Conservation (phyloP, 2,888 invertebrate species). For the Acleris holmiana region DNA sequence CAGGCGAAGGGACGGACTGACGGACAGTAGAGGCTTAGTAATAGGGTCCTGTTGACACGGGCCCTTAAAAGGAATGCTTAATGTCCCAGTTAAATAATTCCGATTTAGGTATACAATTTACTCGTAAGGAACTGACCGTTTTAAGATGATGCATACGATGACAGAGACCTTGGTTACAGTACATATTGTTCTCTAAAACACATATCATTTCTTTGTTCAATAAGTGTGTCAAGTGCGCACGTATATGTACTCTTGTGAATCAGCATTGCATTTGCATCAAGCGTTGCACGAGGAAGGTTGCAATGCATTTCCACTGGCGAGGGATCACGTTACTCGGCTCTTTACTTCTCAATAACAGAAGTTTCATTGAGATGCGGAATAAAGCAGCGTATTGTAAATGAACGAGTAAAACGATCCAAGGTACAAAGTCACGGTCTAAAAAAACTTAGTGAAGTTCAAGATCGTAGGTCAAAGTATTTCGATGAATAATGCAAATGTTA, state of each 20-base stretch:
- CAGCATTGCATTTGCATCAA: slow-evolving; percentile 35
- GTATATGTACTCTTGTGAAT: slow-evolving; percentile 29
- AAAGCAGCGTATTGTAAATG: neutral
- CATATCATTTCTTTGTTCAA: slow-evolving; percentile 41
- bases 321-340: neutral
- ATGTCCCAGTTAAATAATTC: no score
- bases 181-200: slow-evolving; percentile 27
- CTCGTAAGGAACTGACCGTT: slow-evolving; percentile 4
- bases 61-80: rapidly evolving
- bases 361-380: neutral
- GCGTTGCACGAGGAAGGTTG: slow-evolving; percentile 12
- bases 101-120: no score
- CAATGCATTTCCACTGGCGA: slow-evolving; percentile 4
- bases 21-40: no score
- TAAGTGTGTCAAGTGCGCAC: slow-evolving; percentile 42
- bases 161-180: slow-evolving; percentile 19
- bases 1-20: no score
- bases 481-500: slow-evolving; percentile 35
- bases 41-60: no score
- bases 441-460: slow-evolving; percentile 29
- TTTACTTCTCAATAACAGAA: neutral
- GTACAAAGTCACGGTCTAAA: neutral
- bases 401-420: neutral
- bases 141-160: neutral
- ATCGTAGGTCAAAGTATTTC: slow-evolving; percentile 24